Conservation (phyloP, 2,888 invertebrate species). For the Scelioninae gen. 1 region DNA sequence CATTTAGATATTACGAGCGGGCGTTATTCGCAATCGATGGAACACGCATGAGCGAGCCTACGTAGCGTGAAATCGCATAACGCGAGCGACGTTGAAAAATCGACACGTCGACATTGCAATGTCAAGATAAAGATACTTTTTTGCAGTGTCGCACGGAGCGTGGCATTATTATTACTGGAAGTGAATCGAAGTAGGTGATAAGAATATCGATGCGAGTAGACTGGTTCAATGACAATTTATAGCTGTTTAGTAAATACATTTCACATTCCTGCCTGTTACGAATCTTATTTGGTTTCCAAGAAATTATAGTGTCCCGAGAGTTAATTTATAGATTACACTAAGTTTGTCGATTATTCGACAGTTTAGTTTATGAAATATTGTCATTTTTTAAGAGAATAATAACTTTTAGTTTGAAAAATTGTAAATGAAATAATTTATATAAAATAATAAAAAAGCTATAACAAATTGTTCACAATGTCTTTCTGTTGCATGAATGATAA, state of each 20-base stretch:
- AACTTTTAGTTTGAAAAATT: no score
- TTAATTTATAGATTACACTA: conserved; percentile 15
- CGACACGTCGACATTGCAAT: conserved; percentile 51
- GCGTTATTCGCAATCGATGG: conserved; percentile 48
- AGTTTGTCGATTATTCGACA: no score
- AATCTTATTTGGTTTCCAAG: conserved; percentile 21
- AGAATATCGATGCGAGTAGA: conserved; percentile 51
- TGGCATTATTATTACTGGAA: conserved; percentile 58
- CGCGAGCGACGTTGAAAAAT: conserved; percentile 43
- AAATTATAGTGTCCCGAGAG: conserved; percentile 2
- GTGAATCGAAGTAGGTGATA: conserved; percentile 51
- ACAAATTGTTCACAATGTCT: not conserved
- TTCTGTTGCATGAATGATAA: not conserved
- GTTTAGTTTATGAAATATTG: not conserved
- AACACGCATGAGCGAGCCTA: conserved; percentile 59
- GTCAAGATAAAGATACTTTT: conserved; percentile 60
- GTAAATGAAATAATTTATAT: no score
- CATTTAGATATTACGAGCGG: conserved; percentile 52
- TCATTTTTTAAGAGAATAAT: no score
- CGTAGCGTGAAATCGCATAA: conserved; percentile 57
- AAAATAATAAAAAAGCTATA: not conserved
- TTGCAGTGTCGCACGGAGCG: conserved; percentile 12
- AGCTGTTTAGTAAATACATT: conserved; percentile 49
- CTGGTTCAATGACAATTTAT: conserved; percentile 54
- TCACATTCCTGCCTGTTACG: conserved; percentile 34